These are phyloP conservation scores for Zosterops hypoxanthus DNA, from an alignment of 2,113 vertebrate genomes.

Conservation along the genomic window DNA sequence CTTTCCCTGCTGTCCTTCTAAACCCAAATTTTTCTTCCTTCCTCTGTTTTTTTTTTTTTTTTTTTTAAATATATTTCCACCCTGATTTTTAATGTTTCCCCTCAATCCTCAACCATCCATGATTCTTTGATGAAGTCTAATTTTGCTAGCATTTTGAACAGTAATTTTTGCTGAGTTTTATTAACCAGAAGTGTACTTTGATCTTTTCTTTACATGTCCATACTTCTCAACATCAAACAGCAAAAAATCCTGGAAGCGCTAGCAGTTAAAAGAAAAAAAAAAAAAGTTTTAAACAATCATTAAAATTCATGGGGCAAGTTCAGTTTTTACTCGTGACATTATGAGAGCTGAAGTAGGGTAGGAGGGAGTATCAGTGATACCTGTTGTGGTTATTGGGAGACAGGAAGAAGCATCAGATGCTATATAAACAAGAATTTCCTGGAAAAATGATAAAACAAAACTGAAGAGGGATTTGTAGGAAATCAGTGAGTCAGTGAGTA, in stretches of 20 bases:
- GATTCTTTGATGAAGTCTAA: constrained; percentile 51
- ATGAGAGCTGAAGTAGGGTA: neutral
- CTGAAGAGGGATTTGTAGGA: neutral
- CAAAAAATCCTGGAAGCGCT: constrained; percentile 13
- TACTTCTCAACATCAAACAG: constrained; percentile 51
- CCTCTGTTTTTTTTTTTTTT: neutral
- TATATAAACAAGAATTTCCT: neutral
- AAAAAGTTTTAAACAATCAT: neutral
- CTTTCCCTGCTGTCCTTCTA: neutral
- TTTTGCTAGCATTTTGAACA: constrained; percentile 43
- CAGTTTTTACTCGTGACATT: neutral
- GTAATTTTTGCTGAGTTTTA: constrained; percentile 55
- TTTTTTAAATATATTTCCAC: neutral
- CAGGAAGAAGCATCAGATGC: neutral
- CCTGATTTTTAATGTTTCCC: constrained; percentile 5
- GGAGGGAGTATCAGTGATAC: neutral
- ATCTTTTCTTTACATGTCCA: constrained; percentile 54
- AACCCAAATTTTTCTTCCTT: neutral
- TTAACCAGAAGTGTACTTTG: constrained; percentile 43
- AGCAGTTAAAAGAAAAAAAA: neutral
- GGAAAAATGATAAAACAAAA: neutral
- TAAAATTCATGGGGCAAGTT: constrained; percentile 23
- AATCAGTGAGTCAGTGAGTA: neutral
- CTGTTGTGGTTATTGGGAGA: neutral
- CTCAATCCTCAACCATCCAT: neutral